A percentile compares a stretch with the other conserved stretches of the same genome.
These are phyloP conservation scores for Peribatodes rhomboidaria DNA, from an alignment of 2,888 invertebrate species.

Conservation along the genomic window DNA sequence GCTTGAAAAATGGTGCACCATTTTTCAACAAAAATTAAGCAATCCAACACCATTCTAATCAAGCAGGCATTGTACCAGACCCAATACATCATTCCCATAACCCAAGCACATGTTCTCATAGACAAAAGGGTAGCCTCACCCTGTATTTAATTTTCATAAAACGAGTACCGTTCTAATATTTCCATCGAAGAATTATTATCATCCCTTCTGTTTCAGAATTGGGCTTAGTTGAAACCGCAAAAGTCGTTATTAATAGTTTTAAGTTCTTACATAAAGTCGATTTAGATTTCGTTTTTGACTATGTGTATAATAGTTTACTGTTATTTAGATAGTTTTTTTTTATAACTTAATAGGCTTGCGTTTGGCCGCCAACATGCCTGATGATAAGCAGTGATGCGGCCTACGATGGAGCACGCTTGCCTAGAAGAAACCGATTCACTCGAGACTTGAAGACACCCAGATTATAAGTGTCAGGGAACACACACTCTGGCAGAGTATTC, in stretches of 20 bases:
- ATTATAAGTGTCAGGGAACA: too few species aligned
- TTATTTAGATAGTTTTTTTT: too few species aligned
- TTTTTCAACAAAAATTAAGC: conserved; percentile 34
- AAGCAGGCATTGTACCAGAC: conserved; percentile 69
- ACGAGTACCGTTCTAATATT: conserved; percentile 82
- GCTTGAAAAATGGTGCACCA: not conserved
- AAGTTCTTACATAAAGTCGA: conserved; percentile 18
- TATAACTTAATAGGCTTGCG: too few species aligned
- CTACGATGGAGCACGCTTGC: too few species aligned
- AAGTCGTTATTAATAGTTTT: conserved; percentile 62
- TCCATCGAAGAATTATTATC: conserved; percentile 78
- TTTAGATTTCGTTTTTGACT: not conserved
- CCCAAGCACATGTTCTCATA: conserved; percentile 82
- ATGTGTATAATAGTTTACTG: too few species aligned
- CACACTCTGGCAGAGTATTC: too few species aligned
- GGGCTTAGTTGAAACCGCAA: conserved; percentile 65
- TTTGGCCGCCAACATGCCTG: too few species aligned
- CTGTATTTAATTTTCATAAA: conserved; percentile 86
- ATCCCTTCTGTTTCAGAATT: conserved; percentile 79
- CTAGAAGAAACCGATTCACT: too few species aligned
- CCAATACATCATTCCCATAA: conserved; percentile 84
- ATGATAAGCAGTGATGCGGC: too few species aligned
- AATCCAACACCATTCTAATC: conserved; percentile 58
- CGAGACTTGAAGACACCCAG: too few species aligned
- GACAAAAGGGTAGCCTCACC: conserved; percentile 78